Base-by-base conservation (phyloP, 2,797 vertebrate species). In the Hippocampus kuda region DNA sequence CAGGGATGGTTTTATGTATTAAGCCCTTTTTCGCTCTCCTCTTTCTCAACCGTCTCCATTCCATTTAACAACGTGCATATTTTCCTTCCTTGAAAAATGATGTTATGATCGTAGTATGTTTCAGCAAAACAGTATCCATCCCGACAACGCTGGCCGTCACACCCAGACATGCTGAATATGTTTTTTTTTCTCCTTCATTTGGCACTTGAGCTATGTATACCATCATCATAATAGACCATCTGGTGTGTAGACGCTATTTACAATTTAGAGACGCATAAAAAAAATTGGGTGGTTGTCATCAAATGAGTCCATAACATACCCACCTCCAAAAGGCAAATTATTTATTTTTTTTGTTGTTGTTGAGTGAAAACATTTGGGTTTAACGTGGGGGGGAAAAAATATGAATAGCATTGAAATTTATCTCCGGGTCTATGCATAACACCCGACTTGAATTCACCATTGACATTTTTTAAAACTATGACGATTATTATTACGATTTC, bases 51-150 rank as follows among this genome's bases (percentile, higher is more conserved):
- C 53, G 24, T 46, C 22, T 24, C 11, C 4, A 44, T 46, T 44
- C 5, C 66, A 73, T 79, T 67, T 57, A 62, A 69, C 66, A 56
- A 57, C 73, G 65, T 72, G 10, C 69, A 76, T 20, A 46, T 65
- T 26, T 64, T 44, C 41, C 41, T 44, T 27, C 3, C 4, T 34
- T 34, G 30, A 34, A 9, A 18, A 27, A 65, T 49, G 15, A 65
- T 22, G 7, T 61, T 30, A 30, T 30, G 3, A 61, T 20, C 27
- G 34, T 38, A 20, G 26, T 22, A 9, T 34, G 30, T 20, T 61
- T 38, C 16, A 9, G 57, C 27, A 59, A 59, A 59, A 27, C 22
- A 12, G 10, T 12, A 56, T 56, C 3, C 16, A 2, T 22, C 49
- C 49, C 49, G 12, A 46, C 18, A 51, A 51, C 44, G 44, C 12